phyloP scores from a whole-genome alignment of 2,888 invertebrate species.

The Hirtodrosophila duncani region DNA sequence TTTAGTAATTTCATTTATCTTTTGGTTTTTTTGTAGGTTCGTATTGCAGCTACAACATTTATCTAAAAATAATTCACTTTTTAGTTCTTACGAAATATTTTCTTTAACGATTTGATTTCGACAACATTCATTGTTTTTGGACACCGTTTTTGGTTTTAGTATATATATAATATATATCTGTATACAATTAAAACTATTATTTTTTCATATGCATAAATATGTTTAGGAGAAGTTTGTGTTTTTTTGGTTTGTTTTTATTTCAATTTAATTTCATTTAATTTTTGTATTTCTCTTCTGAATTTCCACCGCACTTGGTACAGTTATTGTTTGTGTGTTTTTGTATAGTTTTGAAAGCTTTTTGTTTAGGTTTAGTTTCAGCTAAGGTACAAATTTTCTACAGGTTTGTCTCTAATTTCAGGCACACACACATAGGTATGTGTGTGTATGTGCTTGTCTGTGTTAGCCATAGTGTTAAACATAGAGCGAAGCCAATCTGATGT shows the following conservation, averaged over 20 bases:
- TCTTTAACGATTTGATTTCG: conserved; percentile 15
- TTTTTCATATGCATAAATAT: not conserved
- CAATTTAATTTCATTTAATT: conserved; percentile 3
- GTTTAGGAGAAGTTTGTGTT: conserved; percentile 12
- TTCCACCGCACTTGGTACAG: conserved; percentile 37
- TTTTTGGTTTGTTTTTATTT: conserved; percentile 17
- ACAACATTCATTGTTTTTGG: conserved; percentile 38
- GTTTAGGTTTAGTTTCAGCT: conserved; percentile 43
- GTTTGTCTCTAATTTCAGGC: conserved; percentile 23
- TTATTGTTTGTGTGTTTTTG: conserved; percentile 22
- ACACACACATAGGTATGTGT: not conserved
- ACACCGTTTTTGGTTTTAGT: conserved; percentile 26
- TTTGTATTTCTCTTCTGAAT: not conserved
- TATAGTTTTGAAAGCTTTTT: conserved; percentile 51
- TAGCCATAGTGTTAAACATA: too few relatives aligned
- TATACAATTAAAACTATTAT: too few relatives aligned
- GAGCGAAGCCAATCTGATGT: too few relatives aligned
- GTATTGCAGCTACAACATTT: conserved; percentile 52
- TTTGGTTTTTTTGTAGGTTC: conserved; percentile 6
- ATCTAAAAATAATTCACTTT: conserved; percentile 59
- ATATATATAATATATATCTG: too few relatives aligned
- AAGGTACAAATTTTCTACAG: conserved; percentile 69
- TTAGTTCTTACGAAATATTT: not conserved
- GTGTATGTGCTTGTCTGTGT: conserved; percentile 11
- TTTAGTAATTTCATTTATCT: not conserved